Evolutionary conservation across 2,888 invertebrate species (phyloP).

Genomic region (Maniola hyperantus): DNA sequence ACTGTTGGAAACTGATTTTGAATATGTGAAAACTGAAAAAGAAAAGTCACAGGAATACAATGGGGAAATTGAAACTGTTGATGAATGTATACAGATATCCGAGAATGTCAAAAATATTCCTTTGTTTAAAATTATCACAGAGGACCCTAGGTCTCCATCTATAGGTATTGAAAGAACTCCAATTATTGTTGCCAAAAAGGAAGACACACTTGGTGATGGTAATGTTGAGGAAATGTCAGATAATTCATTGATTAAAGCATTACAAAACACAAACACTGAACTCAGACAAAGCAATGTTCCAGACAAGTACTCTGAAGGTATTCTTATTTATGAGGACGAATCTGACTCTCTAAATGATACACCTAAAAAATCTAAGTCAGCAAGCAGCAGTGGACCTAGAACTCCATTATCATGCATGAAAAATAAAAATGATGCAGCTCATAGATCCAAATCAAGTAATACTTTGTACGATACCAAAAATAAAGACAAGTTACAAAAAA

Average conservation of each 20-base stretch:
- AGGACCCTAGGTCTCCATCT: constrained; percentile 77
- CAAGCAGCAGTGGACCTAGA: constrained; percentile 62
- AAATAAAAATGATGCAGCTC: constrained; percentile 66
- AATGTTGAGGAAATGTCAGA: constrained; percentile 78
- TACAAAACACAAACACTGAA: constrained; percentile 68
- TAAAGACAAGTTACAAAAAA: constrained; percentile 57
- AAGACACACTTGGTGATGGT: constrained; percentile 49
- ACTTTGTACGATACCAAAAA: constrained; percentile 63
- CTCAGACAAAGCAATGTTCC: constrained; percentile 50
- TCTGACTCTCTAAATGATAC: constrained; percentile 54
- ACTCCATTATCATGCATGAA: constrained; percentile 80
- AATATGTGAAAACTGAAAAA: constrained; percentile 72
- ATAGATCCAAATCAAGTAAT: constrained; percentile 76
- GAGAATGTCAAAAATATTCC: constrained; percentile 46
- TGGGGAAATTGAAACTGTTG: constrained; percentile 40
- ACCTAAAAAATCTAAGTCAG: constrained; percentile 66
- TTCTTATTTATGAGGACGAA: constrained; percentile 84
- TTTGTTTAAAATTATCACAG: constrained; percentile 59
- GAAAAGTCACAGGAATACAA: constrained; percentile 56
- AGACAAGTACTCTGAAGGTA: constrained; percentile 70
- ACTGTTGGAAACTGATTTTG: constrained; percentile 84
- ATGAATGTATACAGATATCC: constrained; percentile 14
- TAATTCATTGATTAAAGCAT: constrained; percentile 70
- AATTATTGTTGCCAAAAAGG: constrained; percentile 64
- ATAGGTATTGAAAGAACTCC: constrained; percentile 77